phyloP scores from a whole-genome alignment of 2,888 invertebrate species.

The Dione juno region DNA sequence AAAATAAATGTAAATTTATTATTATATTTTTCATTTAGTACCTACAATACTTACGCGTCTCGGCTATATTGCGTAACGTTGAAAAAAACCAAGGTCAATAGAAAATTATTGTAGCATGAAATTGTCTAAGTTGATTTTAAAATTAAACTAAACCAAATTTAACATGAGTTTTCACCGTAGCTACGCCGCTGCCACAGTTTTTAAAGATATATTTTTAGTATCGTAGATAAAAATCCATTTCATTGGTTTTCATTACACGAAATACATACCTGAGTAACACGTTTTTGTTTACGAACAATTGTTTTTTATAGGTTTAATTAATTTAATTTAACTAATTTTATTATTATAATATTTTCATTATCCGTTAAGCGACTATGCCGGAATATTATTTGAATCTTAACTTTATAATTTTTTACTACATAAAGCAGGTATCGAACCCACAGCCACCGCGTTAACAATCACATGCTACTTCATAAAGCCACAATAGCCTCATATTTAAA shows the following conservation, averaged over 20 bases:
- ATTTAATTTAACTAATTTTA: neutral
- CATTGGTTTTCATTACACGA: too few relatives aligned
- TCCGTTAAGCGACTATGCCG: neutral
- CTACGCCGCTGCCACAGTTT: neutral
- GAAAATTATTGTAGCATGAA: slow-evolving; percentile 53
- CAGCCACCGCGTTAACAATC: too few relatives aligned
- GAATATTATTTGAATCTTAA: neutral
- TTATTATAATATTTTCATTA: too few relatives aligned
- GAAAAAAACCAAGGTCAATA: slow-evolving; percentile 50
- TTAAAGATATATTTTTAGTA: too few relatives aligned
- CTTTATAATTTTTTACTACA: too few relatives aligned
- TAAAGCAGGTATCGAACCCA: too few relatives aligned
- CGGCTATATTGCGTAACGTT: slow-evolving; percentile 42
- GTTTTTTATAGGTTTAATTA: too few relatives aligned
- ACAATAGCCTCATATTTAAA: too few relatives aligned
- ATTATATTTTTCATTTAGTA: neutral
- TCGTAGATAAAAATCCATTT: too few relatives aligned
- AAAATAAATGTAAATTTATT: neutral
- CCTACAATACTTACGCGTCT: slow-evolving; percentile 41
- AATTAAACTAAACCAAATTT: slow-evolving; percentile 46
- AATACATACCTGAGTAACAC: too few relatives aligned
- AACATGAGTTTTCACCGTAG: slow-evolving; percentile 39
- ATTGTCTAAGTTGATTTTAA: slow-evolving; percentile 49
- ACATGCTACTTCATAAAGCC: too few relatives aligned
- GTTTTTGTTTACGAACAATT: too few relatives aligned